These are phyloP conservation scores for Leptopilina boulardi DNA, from an alignment of 1,140 invertebrate genomes.

Conservation along the genomic window DNA sequence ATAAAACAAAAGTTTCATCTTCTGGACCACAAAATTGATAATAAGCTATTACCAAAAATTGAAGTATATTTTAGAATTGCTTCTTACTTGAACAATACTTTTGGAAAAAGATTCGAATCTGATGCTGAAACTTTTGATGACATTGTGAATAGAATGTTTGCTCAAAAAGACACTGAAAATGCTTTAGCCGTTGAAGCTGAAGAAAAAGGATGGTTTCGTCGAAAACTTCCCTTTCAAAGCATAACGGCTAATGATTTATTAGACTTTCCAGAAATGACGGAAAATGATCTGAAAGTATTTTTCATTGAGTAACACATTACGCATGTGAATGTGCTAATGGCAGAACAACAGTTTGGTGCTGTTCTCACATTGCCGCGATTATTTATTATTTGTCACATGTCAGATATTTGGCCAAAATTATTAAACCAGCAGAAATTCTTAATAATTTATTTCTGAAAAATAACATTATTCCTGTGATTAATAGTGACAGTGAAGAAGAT, in stretches of 20 bases:
- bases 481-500: conserved; percentile 39
- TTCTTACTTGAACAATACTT: conserved; percentile 44
- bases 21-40: too few species aligned
- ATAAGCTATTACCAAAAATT: too few species aligned
- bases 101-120: conserved; percentile 46
- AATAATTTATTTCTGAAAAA: conserved; percentile 9
- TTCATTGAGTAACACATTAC: too few species aligned
- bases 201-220: conserved; percentile 39
- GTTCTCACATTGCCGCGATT: not conserved
- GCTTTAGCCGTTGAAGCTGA: conserved; percentile 47
- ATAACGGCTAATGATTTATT: too few species aligned
- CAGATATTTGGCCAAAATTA: conserved; percentile 43
- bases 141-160: conserved; percentile 41
- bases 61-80: too few species aligned
- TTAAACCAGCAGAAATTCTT: conserved; percentile 32
- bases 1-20: conserved; percentile 42
- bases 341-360: conserved; percentile 37
- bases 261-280: too few species aligned
- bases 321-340: conserved; percentile 45
- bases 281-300: too few species aligned
- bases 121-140: conserved; percentile 41
- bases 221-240: too few species aligned
- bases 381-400: conserved; percentile 44
- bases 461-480: conserved; percentile 27
- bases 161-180: conserved; percentile 40